Evolutionary conservation across 2,888 invertebrate species (phyloP).

Genomic region (Drosophila emarginata): DNA sequence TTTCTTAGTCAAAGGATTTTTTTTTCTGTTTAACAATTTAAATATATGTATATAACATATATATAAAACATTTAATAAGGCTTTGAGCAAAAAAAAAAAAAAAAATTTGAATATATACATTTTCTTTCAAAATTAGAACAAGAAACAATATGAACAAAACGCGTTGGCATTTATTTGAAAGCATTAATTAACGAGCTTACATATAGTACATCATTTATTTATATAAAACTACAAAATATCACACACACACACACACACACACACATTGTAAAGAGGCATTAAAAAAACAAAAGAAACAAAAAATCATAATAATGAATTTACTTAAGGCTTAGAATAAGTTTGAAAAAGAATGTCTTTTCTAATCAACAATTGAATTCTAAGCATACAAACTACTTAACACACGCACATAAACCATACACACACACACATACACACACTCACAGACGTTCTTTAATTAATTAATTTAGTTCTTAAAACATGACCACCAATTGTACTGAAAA

Average conservation of each 20-base stretch:
- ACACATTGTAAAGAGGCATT: conserved; percentile 69
- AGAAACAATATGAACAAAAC: conserved; percentile 11
- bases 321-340: conserved; percentile 19
- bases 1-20: conserved; percentile 39
- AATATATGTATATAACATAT: background rate
- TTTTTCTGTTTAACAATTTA: conserved; percentile 11
- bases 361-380: conserved; percentile 75
- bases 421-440: conserved; percentile 1
- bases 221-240: background rate
- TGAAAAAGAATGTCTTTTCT: conserved; percentile 55
- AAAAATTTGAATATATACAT: conserved; percentile 10
- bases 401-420: conserved; percentile 10
- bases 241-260: conserved; percentile 12
- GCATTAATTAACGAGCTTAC: background rate
- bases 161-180: conserved; percentile 7
- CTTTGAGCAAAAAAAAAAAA: conserved; percentile 30
- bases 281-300: conserved; percentile 30
- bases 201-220: conserved; percentile 13
- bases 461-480: conserved; percentile 27
- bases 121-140: conserved; percentile 30
- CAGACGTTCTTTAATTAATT: conserved; percentile 10
- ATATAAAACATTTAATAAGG: conserved; percentile 8
- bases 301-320: conserved; percentile 7
- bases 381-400: conserved; percentile 25
- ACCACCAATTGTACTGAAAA: conserved; percentile 50